Percentiles rank a stretch among this genome's conserved stretches.
phyloP scores from a whole-genome alignment of 2,888 invertebrate genomes.

The Tinea trinotella region DNA sequence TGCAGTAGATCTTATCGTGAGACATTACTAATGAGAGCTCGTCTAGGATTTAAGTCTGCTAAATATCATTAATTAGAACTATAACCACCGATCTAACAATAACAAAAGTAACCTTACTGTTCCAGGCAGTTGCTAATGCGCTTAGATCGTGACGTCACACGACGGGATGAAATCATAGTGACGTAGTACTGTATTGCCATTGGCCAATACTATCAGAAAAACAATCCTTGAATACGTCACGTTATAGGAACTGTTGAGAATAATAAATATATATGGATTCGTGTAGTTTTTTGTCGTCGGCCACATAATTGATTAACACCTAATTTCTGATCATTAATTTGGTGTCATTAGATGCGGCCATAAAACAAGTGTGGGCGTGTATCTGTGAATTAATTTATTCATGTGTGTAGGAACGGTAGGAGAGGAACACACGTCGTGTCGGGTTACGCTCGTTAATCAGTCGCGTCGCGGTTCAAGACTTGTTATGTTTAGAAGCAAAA shows the following conservation, averaged over 20 bases:
- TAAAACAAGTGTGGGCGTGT: conserved; percentile 36
- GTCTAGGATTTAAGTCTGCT: background rate
- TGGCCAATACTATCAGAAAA: no score
- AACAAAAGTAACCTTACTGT: background rate
- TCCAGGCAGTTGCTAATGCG: no score
- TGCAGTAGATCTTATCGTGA: background rate
- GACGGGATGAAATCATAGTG: no score
- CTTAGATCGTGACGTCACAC: no score
- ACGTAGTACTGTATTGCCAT: no score
- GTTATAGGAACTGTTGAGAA: no score
- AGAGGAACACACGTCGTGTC: conserved; percentile 36
- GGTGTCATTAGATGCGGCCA: conserved; percentile 36
- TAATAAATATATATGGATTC: background rate
- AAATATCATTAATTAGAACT: background rate
- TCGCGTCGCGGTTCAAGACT: conserved; percentile 36
- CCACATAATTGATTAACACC: conserved; percentile 35
- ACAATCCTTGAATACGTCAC: no score
- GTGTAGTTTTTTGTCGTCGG: background rate
- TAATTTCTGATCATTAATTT: conserved; percentile 40
- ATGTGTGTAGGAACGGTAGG: conserved; percentile 36
- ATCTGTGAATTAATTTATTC: conserved; percentile 42
- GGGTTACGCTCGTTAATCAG: conserved; percentile 58
- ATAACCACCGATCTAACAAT: background rate
- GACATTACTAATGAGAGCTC: background rate
- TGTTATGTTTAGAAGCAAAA: conserved; percentile 39